Conservation (phyloP, 2,797 vertebrate genomes). For the Labeo calbasu region DNA sequence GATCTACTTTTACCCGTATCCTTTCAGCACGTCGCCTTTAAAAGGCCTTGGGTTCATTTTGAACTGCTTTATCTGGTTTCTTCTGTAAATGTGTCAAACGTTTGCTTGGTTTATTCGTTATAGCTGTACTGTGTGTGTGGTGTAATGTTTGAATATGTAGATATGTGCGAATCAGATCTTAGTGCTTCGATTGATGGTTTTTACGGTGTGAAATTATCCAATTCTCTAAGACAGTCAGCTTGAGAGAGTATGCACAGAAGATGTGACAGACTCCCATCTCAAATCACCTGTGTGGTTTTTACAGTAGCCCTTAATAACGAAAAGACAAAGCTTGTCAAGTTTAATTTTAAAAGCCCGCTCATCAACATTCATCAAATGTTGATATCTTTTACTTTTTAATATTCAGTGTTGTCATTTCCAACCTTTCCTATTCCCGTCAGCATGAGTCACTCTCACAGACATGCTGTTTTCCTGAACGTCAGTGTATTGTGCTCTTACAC, state of each 20-base stretch:
- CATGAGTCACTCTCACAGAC: slow-evolving; percentile 25
- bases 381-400: not conserved
- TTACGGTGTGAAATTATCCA: slow-evolving; percentile 29
- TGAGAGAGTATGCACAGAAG: slow-evolving; percentile 22
- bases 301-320: slow-evolving; percentile 27
- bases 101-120: not conserved
- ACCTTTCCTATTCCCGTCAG: not conserved
- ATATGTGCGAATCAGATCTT: slow-evolving; percentile 48
- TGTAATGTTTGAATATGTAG: slow-evolving; percentile 18
- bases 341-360: not conserved
- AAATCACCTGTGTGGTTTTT: slow-evolving; percentile 29
- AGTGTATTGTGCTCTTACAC: slow-evolving; percentile 8
- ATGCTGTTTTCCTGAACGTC: slow-evolving; percentile 13
- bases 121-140: not conserved
- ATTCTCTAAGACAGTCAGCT: slow-evolving; percentile 19
- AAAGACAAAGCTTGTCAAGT: slow-evolving; percentile 14
- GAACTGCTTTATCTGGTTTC: slow-evolving; percentile 29
- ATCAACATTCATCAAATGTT: slow-evolving; percentile 42
- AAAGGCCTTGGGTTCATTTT: slow-evolving; percentile 32
- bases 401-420: slow-evolving; percentile 2
- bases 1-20: slow-evolving; percentile 26
- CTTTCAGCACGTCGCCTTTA: slow-evolving; percentile 29
- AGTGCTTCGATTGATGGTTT: slow-evolving; percentile 33
- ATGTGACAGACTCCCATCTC: not conserved
- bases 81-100: slow-evolving; percentile 16